These are phyloP conservation scores for Andrena chrysosceles DNA, from an alignment of 2,888 invertebrate genomes.

Conservation along the genomic window DNA sequence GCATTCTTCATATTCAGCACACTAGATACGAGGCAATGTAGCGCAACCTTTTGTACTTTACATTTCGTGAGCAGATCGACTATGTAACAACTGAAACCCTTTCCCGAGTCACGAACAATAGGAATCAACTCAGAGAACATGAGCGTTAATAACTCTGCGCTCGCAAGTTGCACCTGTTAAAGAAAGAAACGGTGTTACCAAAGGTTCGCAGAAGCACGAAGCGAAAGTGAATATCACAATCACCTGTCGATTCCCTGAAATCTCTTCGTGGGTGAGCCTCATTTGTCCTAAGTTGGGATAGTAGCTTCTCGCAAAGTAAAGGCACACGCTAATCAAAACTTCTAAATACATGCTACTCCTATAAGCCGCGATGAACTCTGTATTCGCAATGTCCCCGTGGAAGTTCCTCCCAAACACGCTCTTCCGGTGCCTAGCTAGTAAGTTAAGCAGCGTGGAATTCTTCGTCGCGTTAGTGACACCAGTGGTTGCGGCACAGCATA, in stretches of 20 bases:
- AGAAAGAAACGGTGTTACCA: slow-evolving; percentile 20
- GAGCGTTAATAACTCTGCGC: slow-evolving; percentile 90
- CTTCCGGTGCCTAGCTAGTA: slow-evolving; percentile 91
- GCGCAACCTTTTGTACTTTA: slow-evolving; percentile 93
- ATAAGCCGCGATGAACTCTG: slow-evolving; percentile 89
- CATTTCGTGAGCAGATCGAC: slow-evolving; percentile 91
- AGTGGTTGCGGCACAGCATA: slow-evolving; percentile 92
- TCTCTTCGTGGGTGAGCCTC: slow-evolving; percentile 89
- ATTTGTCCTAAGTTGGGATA: slow-evolving; percentile 90
- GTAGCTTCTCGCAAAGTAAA: slow-evolving; percentile 93
- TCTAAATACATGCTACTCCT: slow-evolving; percentile 93
- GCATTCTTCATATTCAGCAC: slow-evolving; percentile 87
- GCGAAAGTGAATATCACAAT: neutral
- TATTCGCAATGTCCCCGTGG: slow-evolving; percentile 87
- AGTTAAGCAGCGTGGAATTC: slow-evolving; percentile 86
- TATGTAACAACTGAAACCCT: slow-evolving; percentile 91
- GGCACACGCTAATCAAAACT: slow-evolving; percentile 90
- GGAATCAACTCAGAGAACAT: slow-evolving; percentile 90
- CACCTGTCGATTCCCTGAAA: slow-evolving; percentile 89
- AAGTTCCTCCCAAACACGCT: slow-evolving; percentile 91
- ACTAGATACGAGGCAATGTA: slow-evolving; percentile 92
- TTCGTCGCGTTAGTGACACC: slow-evolving; percentile 87
- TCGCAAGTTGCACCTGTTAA: slow-evolving; percentile 89
- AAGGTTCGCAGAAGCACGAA: neutral
- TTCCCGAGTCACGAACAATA: slow-evolving; percentile 91